A percentile compares a stretch with the other conserved stretches of the same genome.
phyloP scores from a whole-genome alignment of 2,797 vertebrate genomes.

The Mionectes olivaceus region DNA sequence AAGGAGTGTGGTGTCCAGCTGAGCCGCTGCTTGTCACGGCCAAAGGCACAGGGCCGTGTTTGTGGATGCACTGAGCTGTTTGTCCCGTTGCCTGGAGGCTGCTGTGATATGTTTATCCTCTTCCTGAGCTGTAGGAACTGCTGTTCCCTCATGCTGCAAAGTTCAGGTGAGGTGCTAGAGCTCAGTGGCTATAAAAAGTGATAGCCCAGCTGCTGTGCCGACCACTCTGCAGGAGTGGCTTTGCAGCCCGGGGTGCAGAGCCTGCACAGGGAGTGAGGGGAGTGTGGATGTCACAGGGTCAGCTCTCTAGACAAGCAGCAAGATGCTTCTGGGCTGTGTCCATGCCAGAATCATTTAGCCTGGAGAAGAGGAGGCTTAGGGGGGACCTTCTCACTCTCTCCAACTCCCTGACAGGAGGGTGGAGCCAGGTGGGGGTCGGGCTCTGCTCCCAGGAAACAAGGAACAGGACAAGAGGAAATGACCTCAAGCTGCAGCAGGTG shows the following conservation, averaged over 20 bases:
- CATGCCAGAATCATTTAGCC: not conserved
- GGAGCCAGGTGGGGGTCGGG: not conserved
- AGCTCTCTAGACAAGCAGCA: not conserved
- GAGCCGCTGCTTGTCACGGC: not conserved
- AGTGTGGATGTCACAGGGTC: not conserved
- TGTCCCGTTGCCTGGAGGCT: not conserved
- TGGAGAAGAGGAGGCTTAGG: not conserved
- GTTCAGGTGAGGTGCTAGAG: not conserved
- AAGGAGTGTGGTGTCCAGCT: not conserved
- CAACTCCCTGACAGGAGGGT: not conserved
- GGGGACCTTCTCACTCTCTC: not conserved
- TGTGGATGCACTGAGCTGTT: not conserved
- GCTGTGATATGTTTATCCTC: not conserved
- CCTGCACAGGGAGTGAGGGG: rapidly evolving
- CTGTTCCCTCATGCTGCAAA: not conserved
- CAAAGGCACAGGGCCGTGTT: not conserved
- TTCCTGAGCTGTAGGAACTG: not conserved
- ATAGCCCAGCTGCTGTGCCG: not conserved
- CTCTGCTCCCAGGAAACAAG: not conserved
- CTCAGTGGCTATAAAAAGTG: not conserved
- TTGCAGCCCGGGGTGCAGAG: not conserved
- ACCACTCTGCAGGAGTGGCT: not conserved
- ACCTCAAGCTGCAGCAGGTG: not conserved
- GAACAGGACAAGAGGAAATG: not conserved
- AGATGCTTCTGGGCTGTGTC: not conserved